phyloP scores from a whole-genome alignment of 2,113 vertebrate genomes.

The Gambusia affinis region DNA sequence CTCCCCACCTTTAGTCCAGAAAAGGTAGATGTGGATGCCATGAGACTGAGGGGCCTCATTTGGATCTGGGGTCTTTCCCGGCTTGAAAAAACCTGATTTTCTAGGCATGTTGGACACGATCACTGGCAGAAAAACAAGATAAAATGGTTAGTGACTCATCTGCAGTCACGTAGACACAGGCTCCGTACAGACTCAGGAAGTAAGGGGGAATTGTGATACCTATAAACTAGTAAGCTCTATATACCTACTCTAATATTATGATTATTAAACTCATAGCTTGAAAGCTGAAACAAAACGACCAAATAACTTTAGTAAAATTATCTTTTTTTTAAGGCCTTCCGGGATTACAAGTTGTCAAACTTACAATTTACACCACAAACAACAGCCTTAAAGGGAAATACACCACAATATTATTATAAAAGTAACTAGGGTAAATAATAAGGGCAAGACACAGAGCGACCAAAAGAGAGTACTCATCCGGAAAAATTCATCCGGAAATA shows the following conservation, averaged over 20 bases:
- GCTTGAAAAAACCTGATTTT: constrained; percentile 31
- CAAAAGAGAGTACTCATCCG: not conserved
- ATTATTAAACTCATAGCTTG: not conserved
- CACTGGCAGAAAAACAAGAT: constrained; percentile 21
- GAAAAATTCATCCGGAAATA: not conserved
- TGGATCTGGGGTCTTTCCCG: not conserved
- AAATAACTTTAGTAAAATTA: not conserved
- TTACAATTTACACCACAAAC: constrained; percentile 17
- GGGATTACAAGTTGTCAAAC: not conserved
- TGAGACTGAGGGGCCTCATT: constrained; percentile 44
- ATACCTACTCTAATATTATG: not conserved
- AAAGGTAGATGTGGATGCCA: constrained; percentile 83
- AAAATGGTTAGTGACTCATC: not conserved
- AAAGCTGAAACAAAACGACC: not conserved
- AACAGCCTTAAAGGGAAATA: not conserved
- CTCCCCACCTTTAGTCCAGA: constrained; percentile 82
- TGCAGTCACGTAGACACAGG: not conserved
- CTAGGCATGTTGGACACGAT: constrained; percentile 55
- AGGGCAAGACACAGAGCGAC: not conserved
- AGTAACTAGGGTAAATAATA: not conserved
- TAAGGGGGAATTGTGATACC: not conserved
- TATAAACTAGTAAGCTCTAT: not conserved
- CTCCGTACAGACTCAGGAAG: not conserved
- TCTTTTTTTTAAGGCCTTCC: constrained; percentile 20
- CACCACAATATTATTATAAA: not conserved